Base-by-base conservation (phyloP, 2,797 vertebrate species). In the Novumbra hubbsi region DNA sequence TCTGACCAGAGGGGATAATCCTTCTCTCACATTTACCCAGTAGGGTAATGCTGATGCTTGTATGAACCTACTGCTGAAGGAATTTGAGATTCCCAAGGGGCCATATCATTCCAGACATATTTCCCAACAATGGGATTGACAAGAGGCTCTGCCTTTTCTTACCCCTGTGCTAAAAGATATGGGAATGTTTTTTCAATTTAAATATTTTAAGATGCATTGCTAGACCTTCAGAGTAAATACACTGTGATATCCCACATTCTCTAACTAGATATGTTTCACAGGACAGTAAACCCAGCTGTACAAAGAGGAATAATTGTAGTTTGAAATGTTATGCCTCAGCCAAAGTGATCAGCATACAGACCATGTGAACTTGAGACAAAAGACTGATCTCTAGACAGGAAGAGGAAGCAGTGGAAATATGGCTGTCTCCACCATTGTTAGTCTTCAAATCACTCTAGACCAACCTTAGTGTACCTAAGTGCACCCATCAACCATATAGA, bases 381-480 rank as follows among this genome's bases (percentile, higher is more conserved):
- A 74, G 72, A 80, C 73, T 71, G 55, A 71, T 75, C 78, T 80
- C 62, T 71, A 30, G 63, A 75, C 79, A 72, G 78, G 78, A 77
- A 76, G 62, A 55, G 68, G 73, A 72, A 76, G 57, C 60, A 70
- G 57, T 67, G 72, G 55, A 78, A 71, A 74, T 65, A 70, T 68
- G 74, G 55, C 73, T 38, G 50, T 55, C 69, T 52, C 28, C 64
- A 57, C 14, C 66, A 30, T 63, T n/a, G 27, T 21, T 32, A 52
- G 65, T 71, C 72, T 27, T 74, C 52, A 75, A 55, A 77, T 70
- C 15, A 70, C 21, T 5, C 14, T 48, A 34, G 48, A 66, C 11
- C 19, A 12, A 24, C 27, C 68, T 68, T n/a, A n/a, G 34, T 38
- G 34, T 38, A 4, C 8, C 4, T 5, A 38, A 38, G 34, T 38